Evolutionary conservation across 2,797 vertebrate species (phyloP).

Genomic region (Natrix natrix): DNA sequence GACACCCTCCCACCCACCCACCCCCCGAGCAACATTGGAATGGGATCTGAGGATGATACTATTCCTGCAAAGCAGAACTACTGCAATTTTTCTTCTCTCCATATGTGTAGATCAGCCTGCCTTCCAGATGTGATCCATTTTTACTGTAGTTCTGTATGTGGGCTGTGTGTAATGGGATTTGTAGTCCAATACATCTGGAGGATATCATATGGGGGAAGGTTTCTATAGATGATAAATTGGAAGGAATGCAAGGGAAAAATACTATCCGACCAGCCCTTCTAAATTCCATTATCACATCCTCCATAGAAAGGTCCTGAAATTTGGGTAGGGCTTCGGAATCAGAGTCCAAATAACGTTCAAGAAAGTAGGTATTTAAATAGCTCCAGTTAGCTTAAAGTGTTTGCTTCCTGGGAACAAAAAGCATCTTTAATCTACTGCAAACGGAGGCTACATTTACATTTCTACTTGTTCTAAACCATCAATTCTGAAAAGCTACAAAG

Average conservation of each 20-base stretch:
- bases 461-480: background rate
- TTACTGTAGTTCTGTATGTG: background rate
- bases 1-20: accelerated
- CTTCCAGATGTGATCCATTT: background rate
- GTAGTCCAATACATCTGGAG: background rate
- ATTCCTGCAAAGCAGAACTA: background rate
- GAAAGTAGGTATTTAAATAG: background rate
- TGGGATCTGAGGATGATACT: background rate
- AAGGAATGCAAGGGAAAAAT: background rate
- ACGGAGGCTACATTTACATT: background rate
- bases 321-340: background rate
- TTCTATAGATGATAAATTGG: background rate
- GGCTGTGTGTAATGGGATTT: background rate
- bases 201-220: background rate
- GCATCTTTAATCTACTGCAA: background rate
- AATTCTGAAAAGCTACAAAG: background rate
- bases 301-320: background rate
- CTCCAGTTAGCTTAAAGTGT: background rate
- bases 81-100: background rate
- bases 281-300: background rate
- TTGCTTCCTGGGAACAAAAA: background rate
- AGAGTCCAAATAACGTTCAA: background rate
- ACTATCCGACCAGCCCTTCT: background rate
- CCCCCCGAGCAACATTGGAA: background rate
- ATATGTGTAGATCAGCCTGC: background rate